phyloP scores from a whole-genome alignment of 2,797 vertebrate genomes.

The Hapalemur alaotrensis region DNA sequence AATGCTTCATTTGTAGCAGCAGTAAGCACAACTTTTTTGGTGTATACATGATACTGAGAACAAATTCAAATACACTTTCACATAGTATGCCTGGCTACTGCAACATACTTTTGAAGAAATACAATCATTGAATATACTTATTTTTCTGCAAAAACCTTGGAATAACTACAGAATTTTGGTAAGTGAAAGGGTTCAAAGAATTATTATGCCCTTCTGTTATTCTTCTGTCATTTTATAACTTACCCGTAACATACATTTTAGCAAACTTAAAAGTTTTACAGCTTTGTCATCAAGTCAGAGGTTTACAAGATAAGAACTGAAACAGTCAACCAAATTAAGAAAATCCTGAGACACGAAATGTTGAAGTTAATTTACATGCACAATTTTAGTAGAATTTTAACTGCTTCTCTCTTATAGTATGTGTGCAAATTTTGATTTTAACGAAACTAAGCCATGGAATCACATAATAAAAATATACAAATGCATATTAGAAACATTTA shows the following conservation, averaged over 20 bases:
- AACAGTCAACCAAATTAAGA: conserved; percentile 60
- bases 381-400: conserved; percentile 65
- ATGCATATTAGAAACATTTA: conserved; percentile 66
- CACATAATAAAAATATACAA: conserved; percentile 71
- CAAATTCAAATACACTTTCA: conserved; percentile 69
- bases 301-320: conserved; percentile 62
- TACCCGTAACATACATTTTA: conserved; percentile 81
- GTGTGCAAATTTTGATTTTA: conserved; percentile 63
- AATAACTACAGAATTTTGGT: conserved; percentile 61
- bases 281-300: conserved; percentile 67
- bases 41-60: conserved; percentile 68
- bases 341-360: conserved; percentile 66
- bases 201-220: conserved; percentile 40
- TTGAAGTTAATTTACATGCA: conserved; percentile 69
- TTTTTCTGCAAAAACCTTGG: conserved; percentile 70
- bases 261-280: conserved; percentile 63
- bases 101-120: conserved; percentile 61
- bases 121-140: conserved; percentile 73
- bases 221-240: conserved; percentile 77
- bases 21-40: conserved; percentile 48
- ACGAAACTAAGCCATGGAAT: conserved; percentile 63
- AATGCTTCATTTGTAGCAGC: conserved; percentile 56
- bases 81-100: conserved; percentile 52
- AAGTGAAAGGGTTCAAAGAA: conserved; percentile 67
- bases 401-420: conserved; percentile 52